phyloP scores from a whole-genome alignment of 2,113 vertebrate species.

The Rhizomys pruinosus region DNA sequence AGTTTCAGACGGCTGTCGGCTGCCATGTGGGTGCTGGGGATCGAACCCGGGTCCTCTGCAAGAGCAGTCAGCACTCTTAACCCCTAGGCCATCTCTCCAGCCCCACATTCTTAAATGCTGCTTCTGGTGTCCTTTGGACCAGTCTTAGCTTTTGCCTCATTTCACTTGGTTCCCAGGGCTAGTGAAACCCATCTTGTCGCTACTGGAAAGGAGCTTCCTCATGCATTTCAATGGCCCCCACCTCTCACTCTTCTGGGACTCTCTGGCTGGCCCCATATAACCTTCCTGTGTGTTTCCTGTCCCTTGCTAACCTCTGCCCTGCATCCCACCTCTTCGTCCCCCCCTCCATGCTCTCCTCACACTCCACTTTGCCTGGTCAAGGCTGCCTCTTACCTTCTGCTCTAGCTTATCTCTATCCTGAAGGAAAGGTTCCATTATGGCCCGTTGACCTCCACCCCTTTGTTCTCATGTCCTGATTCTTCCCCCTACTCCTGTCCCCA shows the following conservation, averaged over 20 bases:
- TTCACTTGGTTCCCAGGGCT: background rate
- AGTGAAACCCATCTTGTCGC: background rate
- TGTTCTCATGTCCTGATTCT: background rate
- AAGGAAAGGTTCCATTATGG: background rate
- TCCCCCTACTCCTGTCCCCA: background rate
- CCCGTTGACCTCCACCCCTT: background rate
- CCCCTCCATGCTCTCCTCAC: background rate
- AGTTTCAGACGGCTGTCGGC: too few species aligned
- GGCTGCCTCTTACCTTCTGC: background rate
- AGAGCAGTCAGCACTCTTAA: too few species aligned
- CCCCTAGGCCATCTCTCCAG: too few species aligned
- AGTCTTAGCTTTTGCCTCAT: background rate
- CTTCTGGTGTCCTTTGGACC: background rate
- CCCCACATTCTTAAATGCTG: background rate
- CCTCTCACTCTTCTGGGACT: background rate
- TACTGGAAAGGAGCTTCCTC: background rate
- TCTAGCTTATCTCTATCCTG: background rate
- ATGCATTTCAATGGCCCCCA: background rate
- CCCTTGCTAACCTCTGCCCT: background rate
- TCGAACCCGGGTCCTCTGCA: too few species aligned
- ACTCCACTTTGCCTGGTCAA: too few species aligned
- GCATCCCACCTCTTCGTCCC: background rate
- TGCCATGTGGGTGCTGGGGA: too few species aligned
- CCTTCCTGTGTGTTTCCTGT: background rate
- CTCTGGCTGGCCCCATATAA: background rate